phyloP scores from a whole-genome alignment of 2,888 invertebrate genomes.

The Andrena haemorrhoa region DNA sequence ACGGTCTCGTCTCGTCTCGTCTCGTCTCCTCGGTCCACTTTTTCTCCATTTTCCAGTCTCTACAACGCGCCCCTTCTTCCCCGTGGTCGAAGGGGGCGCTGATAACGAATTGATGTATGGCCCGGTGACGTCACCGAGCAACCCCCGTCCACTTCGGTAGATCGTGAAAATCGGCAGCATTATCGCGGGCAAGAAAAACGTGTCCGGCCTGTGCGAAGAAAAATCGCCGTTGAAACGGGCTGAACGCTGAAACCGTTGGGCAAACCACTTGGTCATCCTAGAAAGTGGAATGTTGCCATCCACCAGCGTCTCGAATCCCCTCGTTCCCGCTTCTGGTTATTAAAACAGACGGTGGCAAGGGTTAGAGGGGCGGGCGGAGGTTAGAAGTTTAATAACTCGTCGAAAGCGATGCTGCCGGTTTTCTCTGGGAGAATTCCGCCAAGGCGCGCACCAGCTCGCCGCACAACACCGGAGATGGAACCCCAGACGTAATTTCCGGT shows the following conservation, averaged over 20 bases:
- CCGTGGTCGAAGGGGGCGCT: slow-evolving; percentile 74
- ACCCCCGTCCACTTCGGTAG: slow-evolving; percentile 77
- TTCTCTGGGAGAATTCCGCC: slow-evolving; percentile 72
- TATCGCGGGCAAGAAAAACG: slow-evolving; percentile 47
- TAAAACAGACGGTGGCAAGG: slow-evolving; percentile 59
- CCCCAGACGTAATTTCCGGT: slow-evolving; percentile 84
- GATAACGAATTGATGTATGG: slow-evolving; percentile 85
- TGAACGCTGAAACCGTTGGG: no score
- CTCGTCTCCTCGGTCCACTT: slow-evolving; percentile 48
- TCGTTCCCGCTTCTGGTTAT: slow-evolving; percentile 56
- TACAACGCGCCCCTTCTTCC: slow-evolving; percentile 55
- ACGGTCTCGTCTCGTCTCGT: slow-evolving; percentile 10
- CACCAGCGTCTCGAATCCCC: background rate
- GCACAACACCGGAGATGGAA: slow-evolving; percentile 84
- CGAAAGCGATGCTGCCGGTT: slow-evolving; percentile 51
- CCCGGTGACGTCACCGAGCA: slow-evolving; percentile 82
- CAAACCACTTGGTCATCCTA: no score
- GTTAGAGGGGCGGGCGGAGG: slow-evolving; percentile 55
- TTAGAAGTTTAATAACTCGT: slow-evolving; percentile 80
- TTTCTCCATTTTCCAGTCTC: slow-evolving; percentile 52
- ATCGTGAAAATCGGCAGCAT: slow-evolving; percentile 82
- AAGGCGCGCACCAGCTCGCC: slow-evolving; percentile 76
- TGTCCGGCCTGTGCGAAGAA: background rate
- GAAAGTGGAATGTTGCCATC: no score
- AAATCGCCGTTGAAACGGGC: background rate